A percentile compares a stretch with the other conserved stretches of the same genome.
Evolutionary conservation across 92 coral and sea anemone species (phyloP).

Genomic region (Scolanthus callimorphus): DNA sequence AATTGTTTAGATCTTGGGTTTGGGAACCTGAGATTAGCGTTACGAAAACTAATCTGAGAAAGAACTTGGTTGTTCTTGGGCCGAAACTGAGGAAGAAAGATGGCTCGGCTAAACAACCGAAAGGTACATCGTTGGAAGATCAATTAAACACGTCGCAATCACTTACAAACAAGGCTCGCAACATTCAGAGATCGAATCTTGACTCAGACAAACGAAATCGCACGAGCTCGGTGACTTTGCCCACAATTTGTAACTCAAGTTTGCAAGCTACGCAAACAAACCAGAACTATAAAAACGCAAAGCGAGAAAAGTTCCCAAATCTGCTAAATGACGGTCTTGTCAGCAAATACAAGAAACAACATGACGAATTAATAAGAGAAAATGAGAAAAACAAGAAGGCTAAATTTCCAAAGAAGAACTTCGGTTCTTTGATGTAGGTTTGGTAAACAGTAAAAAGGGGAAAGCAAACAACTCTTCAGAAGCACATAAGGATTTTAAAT

Average conservation of each 20-base stretch:
- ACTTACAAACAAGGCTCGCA: neutral
- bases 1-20: constrained; percentile 53
- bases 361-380: constrained; percentile 21
- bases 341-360: constrained; percentile 34
- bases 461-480: neutral
- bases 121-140: neutral
- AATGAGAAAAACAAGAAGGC: neutral
- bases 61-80: neutral
- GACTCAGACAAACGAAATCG: too few species aligned
- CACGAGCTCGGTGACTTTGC: constrained; percentile 2
- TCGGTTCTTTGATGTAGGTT: neutral
- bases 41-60: constrained; percentile 9
- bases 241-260: constrained; percentile 1
- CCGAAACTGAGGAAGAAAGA: neutral
- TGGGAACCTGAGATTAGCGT: constrained; percentile 39
- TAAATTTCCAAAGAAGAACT: neutral
- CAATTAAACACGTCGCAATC: neutral
- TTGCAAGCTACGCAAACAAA: neutral
- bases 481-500: neutral
- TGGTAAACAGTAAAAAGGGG: too few species aligned
- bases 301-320: constrained; percentile 9
- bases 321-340: constrained; percentile 29
- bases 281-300: neutral
- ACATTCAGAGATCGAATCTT: neutral
- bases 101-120: neutral